These are phyloP conservation scores for Cisticola juncidis DNA, from an alignment of 2,113 vertebrate species.

Conservation along the genomic window DNA sequence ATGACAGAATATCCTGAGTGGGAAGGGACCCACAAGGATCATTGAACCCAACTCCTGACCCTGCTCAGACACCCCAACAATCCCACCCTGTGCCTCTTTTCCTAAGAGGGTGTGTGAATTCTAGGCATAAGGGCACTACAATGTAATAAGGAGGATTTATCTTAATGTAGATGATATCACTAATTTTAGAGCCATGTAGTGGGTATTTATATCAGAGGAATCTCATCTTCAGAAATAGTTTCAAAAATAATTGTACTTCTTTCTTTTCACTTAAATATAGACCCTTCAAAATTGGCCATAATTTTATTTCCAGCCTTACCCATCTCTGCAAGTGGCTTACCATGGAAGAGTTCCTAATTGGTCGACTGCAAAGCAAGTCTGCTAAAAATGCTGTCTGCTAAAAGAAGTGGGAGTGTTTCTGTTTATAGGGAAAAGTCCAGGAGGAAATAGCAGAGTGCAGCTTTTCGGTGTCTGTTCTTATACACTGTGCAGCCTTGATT, in stretches of 20 bases:
- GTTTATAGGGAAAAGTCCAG: neutral
- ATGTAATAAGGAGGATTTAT: neutral
- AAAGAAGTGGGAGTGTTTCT: neutral
- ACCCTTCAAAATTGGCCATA: neutral
- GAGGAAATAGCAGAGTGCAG: neutral
- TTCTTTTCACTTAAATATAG: neutral
- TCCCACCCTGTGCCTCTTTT: neutral
- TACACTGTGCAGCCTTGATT: accelerated
- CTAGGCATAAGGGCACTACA: neutral
- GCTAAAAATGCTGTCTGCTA: neutral
- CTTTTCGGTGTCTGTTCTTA: neutral
- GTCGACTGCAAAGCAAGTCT: neutral
- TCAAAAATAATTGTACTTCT: neutral
- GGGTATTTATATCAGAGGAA: neutral
- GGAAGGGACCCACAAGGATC: neutral
- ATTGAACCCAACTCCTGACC: neutral
- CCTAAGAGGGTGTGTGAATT: neutral
- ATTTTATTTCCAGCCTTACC: neutral
- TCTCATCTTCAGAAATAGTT: neutral
- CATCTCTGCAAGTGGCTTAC: neutral
- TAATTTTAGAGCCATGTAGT: neutral
- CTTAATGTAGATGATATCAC: neutral
- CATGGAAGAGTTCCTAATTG: neutral
- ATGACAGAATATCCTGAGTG: neutral
- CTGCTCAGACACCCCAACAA: neutral